phyloP scores from a whole-genome alignment of 2,888 invertebrate genomes.

The Agrochola circellaris region DNA sequence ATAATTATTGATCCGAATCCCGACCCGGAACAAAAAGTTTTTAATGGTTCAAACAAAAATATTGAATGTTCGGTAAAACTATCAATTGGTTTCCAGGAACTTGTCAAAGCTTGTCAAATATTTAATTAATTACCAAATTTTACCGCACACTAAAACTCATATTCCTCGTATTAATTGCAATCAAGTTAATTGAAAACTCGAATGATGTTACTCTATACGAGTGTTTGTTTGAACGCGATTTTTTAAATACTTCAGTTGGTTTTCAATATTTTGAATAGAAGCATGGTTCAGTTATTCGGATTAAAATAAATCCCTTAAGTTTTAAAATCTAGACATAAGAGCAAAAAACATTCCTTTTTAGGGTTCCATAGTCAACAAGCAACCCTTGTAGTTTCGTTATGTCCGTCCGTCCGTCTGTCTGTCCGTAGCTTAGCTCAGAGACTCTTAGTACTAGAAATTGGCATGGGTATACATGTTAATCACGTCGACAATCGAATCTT shows the following conservation, averaged over 20 bases:
- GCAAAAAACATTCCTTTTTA: neutral
- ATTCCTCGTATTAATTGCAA: slow-evolving; percentile 9
- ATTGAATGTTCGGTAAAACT: neutral
- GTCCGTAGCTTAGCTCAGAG: too few species aligned
- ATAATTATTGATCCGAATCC: neutral
- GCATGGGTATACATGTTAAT: too few species aligned
- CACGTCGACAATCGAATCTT: too few species aligned
- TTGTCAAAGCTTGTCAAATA: slow-evolving; percentile 13
- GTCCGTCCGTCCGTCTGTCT: too few species aligned
- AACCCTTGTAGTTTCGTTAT: too few species aligned
- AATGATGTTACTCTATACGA: slow-evolving; percentile 8
- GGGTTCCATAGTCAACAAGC: neutral
- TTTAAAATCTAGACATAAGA: neutral
- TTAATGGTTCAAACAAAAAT: neutral
- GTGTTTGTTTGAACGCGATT: neutral
- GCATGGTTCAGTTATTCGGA: neutral
- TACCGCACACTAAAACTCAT: slow-evolving; percentile 8
- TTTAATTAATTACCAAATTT: slow-evolving; percentile 21
- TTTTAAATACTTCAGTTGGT: neutral
- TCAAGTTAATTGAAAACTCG: slow-evolving; percentile 35
- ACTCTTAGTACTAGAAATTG: too few species aligned
- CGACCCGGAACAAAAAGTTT: neutral
- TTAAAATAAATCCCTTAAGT: neutral
- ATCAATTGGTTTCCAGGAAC: neutral
- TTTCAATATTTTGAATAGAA: slow-evolving; percentile 3